Conservation (phyloP, 2,113 vertebrate genomes). For the Nycticryphes semicollaris region DNA sequence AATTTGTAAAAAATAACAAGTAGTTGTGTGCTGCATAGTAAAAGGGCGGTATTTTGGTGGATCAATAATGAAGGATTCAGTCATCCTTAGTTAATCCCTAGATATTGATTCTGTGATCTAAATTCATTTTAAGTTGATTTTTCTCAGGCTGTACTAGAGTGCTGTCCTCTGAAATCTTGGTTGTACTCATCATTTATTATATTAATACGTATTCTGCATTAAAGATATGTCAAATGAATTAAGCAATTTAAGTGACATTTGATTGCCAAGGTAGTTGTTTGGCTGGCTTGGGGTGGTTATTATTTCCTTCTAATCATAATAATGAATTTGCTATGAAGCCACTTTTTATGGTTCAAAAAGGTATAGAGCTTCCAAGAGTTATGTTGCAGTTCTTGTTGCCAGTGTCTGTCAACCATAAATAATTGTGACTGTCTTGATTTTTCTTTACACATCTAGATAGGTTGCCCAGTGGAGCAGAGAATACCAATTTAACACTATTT, state of each 20-base stretch:
- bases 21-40: constrained; percentile 18
- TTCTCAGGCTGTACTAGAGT: constrained; percentile 19
- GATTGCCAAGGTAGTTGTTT: not conserved
- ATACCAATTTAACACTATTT: constrained; percentile 44
- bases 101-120: constrained; percentile 60
- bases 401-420: constrained; percentile 62
- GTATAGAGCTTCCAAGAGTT: constrained; percentile 23
- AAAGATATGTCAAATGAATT: not conserved
- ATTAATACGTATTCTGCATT: not conserved
- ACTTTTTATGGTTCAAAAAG: constrained; percentile 42
- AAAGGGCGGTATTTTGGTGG: constrained; percentile 25
- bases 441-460: constrained; percentile 30
- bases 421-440: constrained; percentile 50
- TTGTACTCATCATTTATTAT: not conserved
- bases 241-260: not conserved
- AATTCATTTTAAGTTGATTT: constrained; percentile 74
- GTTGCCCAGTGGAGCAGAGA: constrained; percentile 54
- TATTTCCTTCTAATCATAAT: constrained; percentile 36
- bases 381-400: constrained; percentile 30
- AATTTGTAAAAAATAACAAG: constrained; percentile 53
- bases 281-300: constrained; percentile 4
- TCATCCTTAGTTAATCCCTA: constrained; percentile 66
- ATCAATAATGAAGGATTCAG: constrained; percentile 69
- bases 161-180: constrained; percentile 5
- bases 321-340: constrained; percentile 30